Percentiles rank a stretch among this genome's conserved stretches.
Conservation (phyloP, 2,888 invertebrate species). For the Bombylius discolor region DNA sequence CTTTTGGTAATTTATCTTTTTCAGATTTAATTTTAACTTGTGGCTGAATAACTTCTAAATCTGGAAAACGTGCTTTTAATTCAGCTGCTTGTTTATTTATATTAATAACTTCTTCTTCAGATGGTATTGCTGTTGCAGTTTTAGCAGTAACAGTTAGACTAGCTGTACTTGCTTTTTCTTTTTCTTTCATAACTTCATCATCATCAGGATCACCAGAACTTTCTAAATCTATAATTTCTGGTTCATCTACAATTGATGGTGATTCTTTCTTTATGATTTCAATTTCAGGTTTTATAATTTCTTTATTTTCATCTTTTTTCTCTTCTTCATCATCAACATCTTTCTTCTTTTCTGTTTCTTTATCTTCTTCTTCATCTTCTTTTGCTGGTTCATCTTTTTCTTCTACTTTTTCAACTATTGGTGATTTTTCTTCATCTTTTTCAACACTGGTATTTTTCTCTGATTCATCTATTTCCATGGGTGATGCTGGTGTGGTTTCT, state of each 20-base stretch:
- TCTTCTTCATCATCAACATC: constrained; percentile 10
- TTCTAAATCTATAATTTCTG: constrained; percentile 16
- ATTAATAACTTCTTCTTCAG: constrained; percentile 28
- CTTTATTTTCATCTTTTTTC: constrained; percentile 13
- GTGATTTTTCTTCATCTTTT: constrained; percentile 15
- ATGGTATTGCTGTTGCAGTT: constrained; percentile 34
- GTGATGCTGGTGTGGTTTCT: neutral
- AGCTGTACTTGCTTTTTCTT: constrained; percentile 34
- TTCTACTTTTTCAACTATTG: constrained; percentile 12
- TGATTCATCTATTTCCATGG: constrained; percentile 3
- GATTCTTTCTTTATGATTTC: constrained; percentile 26
- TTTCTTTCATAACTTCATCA: constrained; percentile 34
- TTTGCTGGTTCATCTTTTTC: constrained; percentile 4
- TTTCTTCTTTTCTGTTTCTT: constrained; percentile 1
- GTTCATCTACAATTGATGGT: constrained; percentile 12
- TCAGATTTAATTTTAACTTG: constrained; percentile 49
- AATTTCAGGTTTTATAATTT: constrained; percentile 13
- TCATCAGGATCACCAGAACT: constrained; percentile 31
- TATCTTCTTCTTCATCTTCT: constrained; percentile 7
- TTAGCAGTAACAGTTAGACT: constrained; percentile 34
- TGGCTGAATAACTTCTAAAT: constrained; percentile 58
- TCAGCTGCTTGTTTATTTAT: constrained; percentile 49
- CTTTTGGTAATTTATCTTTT: constrained; percentile 25
- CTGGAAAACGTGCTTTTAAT: constrained; percentile 59
- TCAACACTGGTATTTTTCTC: constrained; percentile 12